These are phyloP conservation scores for Hipparchia sbordonii DNA, from an alignment of 2,888 invertebrate genomes.

Conservation along the genomic window DNA sequence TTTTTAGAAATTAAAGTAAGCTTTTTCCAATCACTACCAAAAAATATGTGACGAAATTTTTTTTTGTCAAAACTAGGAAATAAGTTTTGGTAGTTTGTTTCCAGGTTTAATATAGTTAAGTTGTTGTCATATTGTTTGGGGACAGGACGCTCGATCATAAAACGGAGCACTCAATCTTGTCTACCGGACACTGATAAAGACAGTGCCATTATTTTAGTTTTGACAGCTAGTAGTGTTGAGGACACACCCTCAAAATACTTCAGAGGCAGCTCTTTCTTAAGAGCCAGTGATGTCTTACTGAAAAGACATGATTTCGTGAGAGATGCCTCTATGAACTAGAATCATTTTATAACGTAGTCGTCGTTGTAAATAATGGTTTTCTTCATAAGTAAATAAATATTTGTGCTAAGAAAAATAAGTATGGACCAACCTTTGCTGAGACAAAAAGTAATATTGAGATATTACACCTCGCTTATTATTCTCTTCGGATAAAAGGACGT, in stretches of 20 bases:
- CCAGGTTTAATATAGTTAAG: conserved; percentile 15
- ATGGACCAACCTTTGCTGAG: background rate
- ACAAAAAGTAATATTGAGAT: no score
- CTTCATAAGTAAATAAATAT: background rate
- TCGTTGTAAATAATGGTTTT: background rate
- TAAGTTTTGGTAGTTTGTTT: background rate
- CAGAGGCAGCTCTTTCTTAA: background rate
- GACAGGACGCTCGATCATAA: conserved; percentile 53
- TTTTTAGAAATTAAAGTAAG: no score
- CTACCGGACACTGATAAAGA: conserved; percentile 47
- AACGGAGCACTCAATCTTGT: conserved; percentile 50
- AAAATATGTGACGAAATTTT: background rate
- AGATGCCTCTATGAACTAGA: background rate
- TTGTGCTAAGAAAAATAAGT: background rate
- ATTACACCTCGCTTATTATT: background rate
- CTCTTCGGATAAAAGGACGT: background rate
- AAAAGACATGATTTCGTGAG: background rate
- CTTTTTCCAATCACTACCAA: no score
- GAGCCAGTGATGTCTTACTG: background rate
- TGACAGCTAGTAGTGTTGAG: conserved; percentile 46
- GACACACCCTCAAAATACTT: background rate
- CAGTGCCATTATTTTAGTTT: conserved; percentile 59
- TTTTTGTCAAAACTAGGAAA: background rate
- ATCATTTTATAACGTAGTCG: background rate
- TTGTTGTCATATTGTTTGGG: conserved; percentile 11